Base-by-base conservation (phyloP, 2,113 vertebrate genomes). In the Solea solea region DNA sequence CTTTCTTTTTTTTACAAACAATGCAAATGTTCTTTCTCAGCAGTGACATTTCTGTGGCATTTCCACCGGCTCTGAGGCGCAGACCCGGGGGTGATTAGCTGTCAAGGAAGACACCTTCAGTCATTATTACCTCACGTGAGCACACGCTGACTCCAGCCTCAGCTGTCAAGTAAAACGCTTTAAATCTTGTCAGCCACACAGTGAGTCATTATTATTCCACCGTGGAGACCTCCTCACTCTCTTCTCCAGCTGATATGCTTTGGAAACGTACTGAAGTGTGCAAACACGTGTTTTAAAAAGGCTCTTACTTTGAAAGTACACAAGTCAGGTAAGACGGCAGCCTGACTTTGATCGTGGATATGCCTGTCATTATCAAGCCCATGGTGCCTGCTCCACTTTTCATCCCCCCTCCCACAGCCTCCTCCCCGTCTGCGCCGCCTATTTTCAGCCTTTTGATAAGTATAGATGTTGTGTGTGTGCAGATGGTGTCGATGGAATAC, bases 41-140 rank as follows among this genome's bases (percentile, higher is more conserved):
- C 80, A 3, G 39, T 89, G 89, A 82, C 91, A 90, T 88, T 87
- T 86, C 84, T 74, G 81, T 86, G 87, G 81, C 82, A 72, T 81
- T 82, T 83, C 72, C 62, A 64, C 44, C 3, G 28, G 39, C 75
- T 72, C 61, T 25, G 57, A 40, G 76, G 76, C 66, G 61, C 56
- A 61, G 64, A 75, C 46, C 40, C 55, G 70, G 34, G 34, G 34
- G 44, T 58, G 82, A 86, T 81, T 55, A 85, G 85, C 85, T 82
- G 83, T 83, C 89, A 61, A 50, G 80, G 66, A 76, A 55, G 67
- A 64, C 73, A 52, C 78, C 21, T 69, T 60, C 67, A 44, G 44
- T 80, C 74, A 62, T 80, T 84, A 75, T 55, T n/a, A 9, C 64
- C 72, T 65, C 76, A 61, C 64, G 41, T 4, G 45, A 79, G 64